Conservation (phyloP, 2,797 vertebrate species). For the Notolepis coatsorum region DNA sequence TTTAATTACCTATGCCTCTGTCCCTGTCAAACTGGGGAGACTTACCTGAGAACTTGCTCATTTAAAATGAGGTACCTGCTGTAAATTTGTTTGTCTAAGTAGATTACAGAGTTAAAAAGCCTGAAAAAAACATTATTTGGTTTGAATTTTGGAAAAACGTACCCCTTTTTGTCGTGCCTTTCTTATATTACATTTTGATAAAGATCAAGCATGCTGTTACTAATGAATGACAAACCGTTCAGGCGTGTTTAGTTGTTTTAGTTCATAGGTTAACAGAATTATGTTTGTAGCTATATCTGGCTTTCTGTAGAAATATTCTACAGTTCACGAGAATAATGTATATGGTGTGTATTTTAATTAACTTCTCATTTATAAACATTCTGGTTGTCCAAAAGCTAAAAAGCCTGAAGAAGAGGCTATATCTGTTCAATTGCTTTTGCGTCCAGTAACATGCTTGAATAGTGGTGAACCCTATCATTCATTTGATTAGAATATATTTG, state of each 20-base stretch:
- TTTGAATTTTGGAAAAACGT: conserved; percentile 55
- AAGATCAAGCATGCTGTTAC: conserved; percentile 65
- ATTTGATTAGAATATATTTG: conserved; percentile 29
- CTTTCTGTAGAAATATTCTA: conserved; percentile 58
- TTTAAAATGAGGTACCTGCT: conserved; percentile 58
- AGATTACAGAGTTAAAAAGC: conserved; percentile 19
- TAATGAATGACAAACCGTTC: conserved; percentile 52
- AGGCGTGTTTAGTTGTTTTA: conserved; percentile 56
- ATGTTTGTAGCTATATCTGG: conserved; percentile 62
- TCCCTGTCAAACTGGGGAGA: conserved; percentile 62
- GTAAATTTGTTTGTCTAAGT: conserved; percentile 46
- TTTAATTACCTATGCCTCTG: conserved; percentile 70
- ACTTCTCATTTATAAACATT: conserved; percentile 43
- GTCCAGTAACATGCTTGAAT: conserved; percentile 60
- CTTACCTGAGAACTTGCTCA: conserved; percentile 52
- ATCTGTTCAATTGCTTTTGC: conserved; percentile 59
- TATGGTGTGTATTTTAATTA: conserved; percentile 50
- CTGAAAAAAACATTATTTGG: conserved; percentile 21
- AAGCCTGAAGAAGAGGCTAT: conserved; percentile 34
- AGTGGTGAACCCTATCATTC: conserved; percentile 33
- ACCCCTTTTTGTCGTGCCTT: conserved; percentile 80
- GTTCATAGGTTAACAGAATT: conserved; percentile 52
- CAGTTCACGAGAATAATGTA: conserved; percentile 52
- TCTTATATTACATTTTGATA: conserved; percentile 68
- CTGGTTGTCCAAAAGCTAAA: conserved; percentile 43